Evolutionary conservation across 2,113 vertebrate species (phyloP), one percentile per base, ranked within the genome.

Genomic region (Eulacestoma nigropectus): DNA sequence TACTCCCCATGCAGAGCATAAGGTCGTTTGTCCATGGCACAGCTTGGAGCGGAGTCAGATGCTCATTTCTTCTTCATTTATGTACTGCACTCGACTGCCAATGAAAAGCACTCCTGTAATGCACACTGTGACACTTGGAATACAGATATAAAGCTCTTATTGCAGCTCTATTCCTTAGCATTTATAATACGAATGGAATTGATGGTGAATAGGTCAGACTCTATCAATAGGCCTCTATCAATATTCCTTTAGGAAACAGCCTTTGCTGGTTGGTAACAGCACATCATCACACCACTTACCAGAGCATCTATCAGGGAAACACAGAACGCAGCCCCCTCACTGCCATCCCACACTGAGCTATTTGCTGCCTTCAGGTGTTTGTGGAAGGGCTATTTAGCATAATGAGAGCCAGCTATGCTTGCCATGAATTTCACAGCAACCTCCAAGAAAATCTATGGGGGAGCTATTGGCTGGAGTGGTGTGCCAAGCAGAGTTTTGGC

Each of bases 351-450:
- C 16, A 23, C 84, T 20, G 82, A 88, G 67, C 74, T 77, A 33
- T 49, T 86, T 75, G 67, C 63, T 74, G 39, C 52, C 86, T 96
- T 95, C 84, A 96, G 96, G 87, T 96, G 62, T 73, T 81, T 84
- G 65, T 56, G 68, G 64, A 91, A 93, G 53, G 73, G 69, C 55
- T 84, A 62, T 41, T 91, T 8, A 77, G 68, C 67, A 59, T 56
- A 84, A 86, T 4, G 65, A 94, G 78, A 91, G 47, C 29, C 59
- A 90, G 68, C 49, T 81, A 56, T 1, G 6, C 57, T 89, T 94
- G 86, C 73, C 77, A 87, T 79, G 53, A 81, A 95, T 95, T 88
- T 90, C 59, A 86, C 60, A 69, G 50, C 59, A 93, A 32, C 39
- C 65, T 92, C 80, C 89, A 83, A 63, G 50, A 84, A 74, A 90